Evolutionary conservation across 1,140 invertebrate species (phyloP).

Genomic region (Melitaea cinxia): DNA sequence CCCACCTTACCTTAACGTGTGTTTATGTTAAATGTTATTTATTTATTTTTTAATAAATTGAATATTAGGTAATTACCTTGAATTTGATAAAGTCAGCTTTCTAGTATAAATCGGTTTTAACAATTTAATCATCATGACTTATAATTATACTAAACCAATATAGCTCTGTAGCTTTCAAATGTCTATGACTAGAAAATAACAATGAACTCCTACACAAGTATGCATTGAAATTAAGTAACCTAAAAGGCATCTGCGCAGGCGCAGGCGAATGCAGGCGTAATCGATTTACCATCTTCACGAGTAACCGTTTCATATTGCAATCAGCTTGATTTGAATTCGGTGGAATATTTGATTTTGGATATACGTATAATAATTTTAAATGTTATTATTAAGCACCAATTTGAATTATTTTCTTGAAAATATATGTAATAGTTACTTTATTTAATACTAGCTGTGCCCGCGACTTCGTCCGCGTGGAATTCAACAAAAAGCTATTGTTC

Average conservation of each 20-base stretch:
- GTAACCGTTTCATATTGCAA: slow-evolving; percentile 20
- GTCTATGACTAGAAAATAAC: slow-evolving; percentile 22
- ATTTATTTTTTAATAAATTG: too few species aligned
- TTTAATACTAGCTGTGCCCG: too few species aligned
- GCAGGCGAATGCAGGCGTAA: slow-evolving; percentile 22
- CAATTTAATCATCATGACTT: background rate
- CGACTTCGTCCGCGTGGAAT: too few species aligned
- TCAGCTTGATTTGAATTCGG: slow-evolving; percentile 16
- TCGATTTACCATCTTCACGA: slow-evolving; percentile 26
- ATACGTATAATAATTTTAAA: slow-evolving; percentile 6
- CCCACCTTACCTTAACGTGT: too few species aligned
- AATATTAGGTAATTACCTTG: too few species aligned
- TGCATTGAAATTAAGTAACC: slow-evolving; percentile 22
- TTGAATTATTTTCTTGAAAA: background rate
- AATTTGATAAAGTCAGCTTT: background rate
- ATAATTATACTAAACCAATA: background rate
- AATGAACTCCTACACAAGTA: slow-evolving; percentile 30
- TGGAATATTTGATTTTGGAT: slow-evolving; percentile 2
- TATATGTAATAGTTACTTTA: too few species aligned
- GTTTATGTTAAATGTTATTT: too few species aligned
- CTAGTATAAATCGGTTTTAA: background rate
- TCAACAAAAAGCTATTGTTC: too few species aligned
- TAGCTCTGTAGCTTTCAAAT: slow-evolving; percentile 5
- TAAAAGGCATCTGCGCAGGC: slow-evolving; percentile 25
- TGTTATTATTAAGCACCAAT: background rate